Conservation (phyloP, 2,888 invertebrate species). For the Hofmannophila pseudospretella region DNA sequence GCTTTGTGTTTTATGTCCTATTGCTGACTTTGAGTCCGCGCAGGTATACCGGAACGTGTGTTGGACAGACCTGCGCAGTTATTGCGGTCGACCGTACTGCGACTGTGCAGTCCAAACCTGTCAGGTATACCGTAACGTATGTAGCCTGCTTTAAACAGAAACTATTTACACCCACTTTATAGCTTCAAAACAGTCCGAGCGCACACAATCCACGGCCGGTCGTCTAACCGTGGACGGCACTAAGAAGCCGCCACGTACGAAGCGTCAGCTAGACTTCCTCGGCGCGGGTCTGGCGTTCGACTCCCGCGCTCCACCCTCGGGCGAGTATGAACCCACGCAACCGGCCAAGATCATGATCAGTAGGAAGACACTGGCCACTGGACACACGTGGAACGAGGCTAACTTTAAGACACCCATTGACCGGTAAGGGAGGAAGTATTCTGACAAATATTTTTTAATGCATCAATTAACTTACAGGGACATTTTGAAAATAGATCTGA, state of each 20-base stretch:
- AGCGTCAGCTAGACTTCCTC: slow-evolving; percentile 60
- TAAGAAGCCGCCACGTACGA: slow-evolving; percentile 48
- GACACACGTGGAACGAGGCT: slow-evolving; percentile 68
- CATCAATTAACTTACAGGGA: no score
- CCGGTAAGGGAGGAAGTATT: slow-evolving; percentile 47
- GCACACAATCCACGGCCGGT: slow-evolving; percentile 50
- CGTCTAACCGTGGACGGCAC: slow-evolving; percentile 40
- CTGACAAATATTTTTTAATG: no score
- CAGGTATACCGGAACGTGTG: no score
- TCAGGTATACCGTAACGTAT: no score
- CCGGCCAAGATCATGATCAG: slow-evolving; percentile 72
- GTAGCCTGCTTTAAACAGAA: no score
- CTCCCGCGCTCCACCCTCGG: slow-evolving; percentile 30
- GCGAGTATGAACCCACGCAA: slow-evolving; percentile 56
- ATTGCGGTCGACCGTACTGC: no score
- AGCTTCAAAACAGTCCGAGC: slow-evolving; percentile 58
- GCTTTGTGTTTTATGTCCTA: no score
- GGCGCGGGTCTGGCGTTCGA: slow-evolving; percentile 55
- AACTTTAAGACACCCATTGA: slow-evolving; percentile 71
- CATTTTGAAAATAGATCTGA: no score
- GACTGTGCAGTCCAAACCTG: no score
- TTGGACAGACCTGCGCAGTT: no score
- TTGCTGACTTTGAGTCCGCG: no score
- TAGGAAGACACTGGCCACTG: slow-evolving; percentile 65
- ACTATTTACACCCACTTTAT: no score